Evolutionary conservation across 2,113 vertebrate species (phyloP).

Genomic region (Numida meleagris): DNA sequence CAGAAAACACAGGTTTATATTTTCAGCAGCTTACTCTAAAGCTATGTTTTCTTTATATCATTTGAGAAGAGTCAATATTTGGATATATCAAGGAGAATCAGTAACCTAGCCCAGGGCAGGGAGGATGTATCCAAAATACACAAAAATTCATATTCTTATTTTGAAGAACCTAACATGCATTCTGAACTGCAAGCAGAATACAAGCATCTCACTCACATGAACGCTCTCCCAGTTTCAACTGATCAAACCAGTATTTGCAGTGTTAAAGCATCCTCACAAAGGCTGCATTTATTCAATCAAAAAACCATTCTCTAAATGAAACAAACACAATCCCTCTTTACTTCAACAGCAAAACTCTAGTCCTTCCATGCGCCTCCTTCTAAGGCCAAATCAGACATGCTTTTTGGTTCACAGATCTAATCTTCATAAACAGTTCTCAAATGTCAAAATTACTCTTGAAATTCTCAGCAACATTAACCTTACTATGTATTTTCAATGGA

Average conservation of each 20-base stretch:
- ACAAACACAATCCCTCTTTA: not conserved
- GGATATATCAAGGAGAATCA: accelerated
- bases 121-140: not conserved
- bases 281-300: not conserved
- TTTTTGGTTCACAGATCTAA: not conserved
- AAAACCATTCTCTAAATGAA: not conserved
- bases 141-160: not conserved
- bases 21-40: not conserved
- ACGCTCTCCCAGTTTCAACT: not conserved
- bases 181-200: not conserved
- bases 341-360: not conserved
- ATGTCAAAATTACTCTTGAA: not conserved
- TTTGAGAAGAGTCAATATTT: not conserved
- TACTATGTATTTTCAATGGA: not conserved
- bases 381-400: not conserved
- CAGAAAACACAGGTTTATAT: not conserved
- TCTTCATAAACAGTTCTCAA: not conserved
- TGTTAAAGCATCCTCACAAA: not conserved
- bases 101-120: not conserved
- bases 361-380: no score
- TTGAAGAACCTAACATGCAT: not conserved
- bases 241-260: not conserved
- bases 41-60: not conserved
- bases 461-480: not conserved
- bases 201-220: not conserved